Percentiles rank a stretch among this genome's conserved stretches.
Conservation (phyloP, 2,797 vertebrate genomes). For the Macrochelys suwanniensis region DNA sequence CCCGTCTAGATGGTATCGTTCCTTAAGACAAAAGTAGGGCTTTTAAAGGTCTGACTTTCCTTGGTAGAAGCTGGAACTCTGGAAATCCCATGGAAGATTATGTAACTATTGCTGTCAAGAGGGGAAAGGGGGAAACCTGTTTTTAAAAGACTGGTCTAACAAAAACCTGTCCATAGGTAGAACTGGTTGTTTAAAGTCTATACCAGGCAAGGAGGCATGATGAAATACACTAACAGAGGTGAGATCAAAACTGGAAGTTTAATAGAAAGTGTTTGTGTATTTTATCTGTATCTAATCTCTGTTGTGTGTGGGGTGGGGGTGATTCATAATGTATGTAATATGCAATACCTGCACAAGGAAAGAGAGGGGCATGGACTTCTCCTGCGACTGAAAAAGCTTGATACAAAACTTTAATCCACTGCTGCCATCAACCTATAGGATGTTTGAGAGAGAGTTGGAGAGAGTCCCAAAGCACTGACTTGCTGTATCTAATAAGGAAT, state of each 20-base stretch:
- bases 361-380: background rate
- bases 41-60: conserved; percentile 12
- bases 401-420: conserved; percentile 2
- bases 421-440: conserved; percentile 29
- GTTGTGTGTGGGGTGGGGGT: background rate
- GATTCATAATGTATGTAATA: background rate
- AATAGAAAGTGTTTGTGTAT: background rate
- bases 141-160: background rate
- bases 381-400: background rate
- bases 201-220: background rate
- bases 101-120: background rate
- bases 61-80: background rate
- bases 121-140: background rate
- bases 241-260: background rate
- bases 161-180: background rate
- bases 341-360: background rate
- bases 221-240: background rate
- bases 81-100: background rate
- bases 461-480: background rate
- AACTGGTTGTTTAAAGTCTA: background rate
- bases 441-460: conserved; percentile 24
- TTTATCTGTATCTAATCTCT: background rate
- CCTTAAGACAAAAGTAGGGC: background rate
- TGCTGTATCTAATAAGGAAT: background rate
- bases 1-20: background rate